Conservation (phyloP, 37 sponge, comb jelly and placozoan species). For the Diacarnus erythraeanus region DNA sequence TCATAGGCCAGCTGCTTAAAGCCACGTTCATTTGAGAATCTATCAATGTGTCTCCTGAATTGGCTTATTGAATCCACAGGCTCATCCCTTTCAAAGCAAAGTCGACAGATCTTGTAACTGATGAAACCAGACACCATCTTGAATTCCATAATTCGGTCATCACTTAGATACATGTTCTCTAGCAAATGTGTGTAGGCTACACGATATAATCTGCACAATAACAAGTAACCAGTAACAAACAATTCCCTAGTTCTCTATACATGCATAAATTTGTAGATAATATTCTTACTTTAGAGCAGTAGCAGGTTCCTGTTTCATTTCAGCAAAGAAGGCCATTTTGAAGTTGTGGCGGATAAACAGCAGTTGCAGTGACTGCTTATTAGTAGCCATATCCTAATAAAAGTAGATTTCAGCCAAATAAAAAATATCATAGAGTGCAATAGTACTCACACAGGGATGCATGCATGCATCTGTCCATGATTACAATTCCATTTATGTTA, state of each 20-base stretch:
- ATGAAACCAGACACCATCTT: conserved; percentile 85
- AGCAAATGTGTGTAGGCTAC: conserved; percentile 58
- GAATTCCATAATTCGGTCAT: conserved; percentile 75
- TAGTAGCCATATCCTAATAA: conserved; percentile 38
- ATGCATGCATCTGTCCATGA: neutral
- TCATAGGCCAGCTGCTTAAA: conserved; percentile 72
- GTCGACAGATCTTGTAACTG: conserved; percentile 95
- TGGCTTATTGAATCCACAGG: conserved; percentile 73
- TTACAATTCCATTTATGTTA: neutral
- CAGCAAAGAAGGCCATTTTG: conserved; percentile 88
- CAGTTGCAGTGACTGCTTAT: conserved; percentile 38
- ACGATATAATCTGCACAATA: conserved; percentile 56
- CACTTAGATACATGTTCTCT: conserved; percentile 62
- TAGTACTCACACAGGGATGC: neutral
- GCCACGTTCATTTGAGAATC: conserved; percentile 62
- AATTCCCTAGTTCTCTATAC: no score
- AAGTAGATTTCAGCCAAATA: no score
- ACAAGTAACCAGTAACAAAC: no score
- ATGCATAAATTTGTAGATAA: no score
- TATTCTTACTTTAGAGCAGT: conserved; percentile 61
- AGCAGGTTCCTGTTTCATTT: conserved; percentile 75
- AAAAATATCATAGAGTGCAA: neutral
- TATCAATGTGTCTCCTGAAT: conserved; percentile 80
- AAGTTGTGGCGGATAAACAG: conserved; percentile 83
- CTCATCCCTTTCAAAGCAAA: conserved; percentile 68